phyloP scores from a whole-genome alignment of 1,140 invertebrate species.

The Dreissena rostriformis region DNA sequence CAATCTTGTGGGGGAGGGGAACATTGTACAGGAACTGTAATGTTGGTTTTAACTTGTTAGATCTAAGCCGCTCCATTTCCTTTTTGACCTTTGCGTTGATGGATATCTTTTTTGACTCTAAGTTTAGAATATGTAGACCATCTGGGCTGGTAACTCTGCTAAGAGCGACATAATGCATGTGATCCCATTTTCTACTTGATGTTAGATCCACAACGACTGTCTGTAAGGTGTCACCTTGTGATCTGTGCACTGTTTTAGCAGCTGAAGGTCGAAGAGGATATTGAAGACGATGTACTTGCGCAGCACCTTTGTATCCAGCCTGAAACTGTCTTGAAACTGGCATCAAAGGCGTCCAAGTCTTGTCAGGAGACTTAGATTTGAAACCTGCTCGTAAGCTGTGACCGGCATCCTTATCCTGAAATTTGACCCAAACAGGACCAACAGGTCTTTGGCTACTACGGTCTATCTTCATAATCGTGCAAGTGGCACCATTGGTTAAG shows the following conservation, averaged over 20 bases:
- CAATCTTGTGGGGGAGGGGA: neutral
- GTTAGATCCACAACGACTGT: conserved; percentile 27
- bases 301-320: conserved; percentile 25
- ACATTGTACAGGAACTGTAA: conserved; percentile 1
- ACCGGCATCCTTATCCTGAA: conserved; percentile 17
- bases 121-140: conserved; percentile 18
- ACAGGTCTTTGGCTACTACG: neutral
- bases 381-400: neutral
- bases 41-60: neutral
- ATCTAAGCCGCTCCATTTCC: conserved; percentile 24
- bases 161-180: conserved; percentile 49
- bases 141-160: conserved; percentile 11
- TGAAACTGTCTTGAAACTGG: conserved; percentile 23
- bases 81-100: conserved; percentile 20
- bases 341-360: conserved; percentile 31
- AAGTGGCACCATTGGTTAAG: conserved; percentile 36
- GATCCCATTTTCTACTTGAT: conserved; percentile 1
- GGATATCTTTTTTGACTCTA: conserved; percentile 31
- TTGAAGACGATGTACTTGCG: conserved; percentile 33
- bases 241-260: conserved; percentile 39
- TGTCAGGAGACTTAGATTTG: conserved; percentile 2
- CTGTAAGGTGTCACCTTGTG: conserved; percentile 43
- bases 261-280: conserved; percentile 29
- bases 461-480: conserved; percentile 32
- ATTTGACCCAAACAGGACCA: conserved; percentile 24